Evolutionary conservation across 2,888 invertebrate genomes (phyloP), one percentile per base, ranked within the genome.

Genomic region (Platycheirus rosarum): DNA sequence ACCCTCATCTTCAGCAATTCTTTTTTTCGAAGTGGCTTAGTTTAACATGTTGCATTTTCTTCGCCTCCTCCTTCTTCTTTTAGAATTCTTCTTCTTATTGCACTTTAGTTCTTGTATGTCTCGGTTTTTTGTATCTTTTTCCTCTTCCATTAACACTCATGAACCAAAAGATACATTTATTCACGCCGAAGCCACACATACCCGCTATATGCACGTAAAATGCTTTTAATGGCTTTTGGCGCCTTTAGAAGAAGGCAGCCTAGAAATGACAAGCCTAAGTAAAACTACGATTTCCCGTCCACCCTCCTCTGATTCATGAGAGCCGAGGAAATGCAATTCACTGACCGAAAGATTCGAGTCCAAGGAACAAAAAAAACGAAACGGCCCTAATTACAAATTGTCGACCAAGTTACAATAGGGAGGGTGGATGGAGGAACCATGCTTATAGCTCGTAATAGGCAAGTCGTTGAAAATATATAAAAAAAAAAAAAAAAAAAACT

Each of bases 341-440:
- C 57, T 13, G 55, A 32, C 37, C 29, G 57, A 14, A 63, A 46
- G 32, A 32, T 37, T 53, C 57, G 71, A 32, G 51, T 37, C 73
- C 62, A 68, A 32, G 51, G 40, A 16, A 40, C 57, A 32, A 8
- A 23, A 16, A 26, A 44, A 44, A 63, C 49, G 44, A 53, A 13
- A 44, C 51, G 66, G 75, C 80, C 75, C 75, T 80, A 80, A 80
- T 80, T 80, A 70, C 70, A 60, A 40, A 37, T 60, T 16, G 65
- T 37, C 42, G 55, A 23, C 14, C 51, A 32, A 35, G 35, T 44
- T 18, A n/a, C n/a, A n/a, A n/a, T n/a, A 44, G 48, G 44, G 16
- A 49, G 32, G 57, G 55, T 26, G 29, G 62, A 18, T 26, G 44
- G 40, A 7, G 29, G 32, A 35, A 40, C 14, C 55, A 40, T 42